Evolutionary conservation across 2,888 invertebrate species (phyloP).

Genomic region (Apomyelois bistriatella): DNA sequence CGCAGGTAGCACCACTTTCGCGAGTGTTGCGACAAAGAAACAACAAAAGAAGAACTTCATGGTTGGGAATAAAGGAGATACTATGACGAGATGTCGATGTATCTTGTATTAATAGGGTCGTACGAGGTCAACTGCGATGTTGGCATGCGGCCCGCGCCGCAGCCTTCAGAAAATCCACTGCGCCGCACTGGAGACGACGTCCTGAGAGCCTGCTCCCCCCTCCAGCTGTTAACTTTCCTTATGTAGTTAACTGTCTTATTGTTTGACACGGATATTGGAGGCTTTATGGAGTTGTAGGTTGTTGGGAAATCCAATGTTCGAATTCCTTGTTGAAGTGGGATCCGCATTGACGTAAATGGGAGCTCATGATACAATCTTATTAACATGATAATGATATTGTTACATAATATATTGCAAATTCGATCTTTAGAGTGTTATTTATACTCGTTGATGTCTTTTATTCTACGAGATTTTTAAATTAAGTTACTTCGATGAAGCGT

Average conservation of each 20-base stretch:
- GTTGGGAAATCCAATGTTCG: slow-evolving; percentile 63
- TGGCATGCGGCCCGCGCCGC: slow-evolving; percentile 78
- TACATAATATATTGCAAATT: slow-evolving; percentile 1
- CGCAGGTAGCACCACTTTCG: slow-evolving; percentile 40
- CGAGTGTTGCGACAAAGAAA: slow-evolving; percentile 43
- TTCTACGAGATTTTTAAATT: too few relatives aligned
- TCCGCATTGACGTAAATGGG: slow-evolving; percentile 12
- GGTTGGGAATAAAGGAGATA: slow-evolving; percentile 52
- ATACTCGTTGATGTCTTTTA: background rate
- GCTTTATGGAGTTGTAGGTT: slow-evolving; percentile 33
- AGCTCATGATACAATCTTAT: background rate
- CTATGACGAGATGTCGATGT: slow-evolving; percentile 58
- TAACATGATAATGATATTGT: background rate
- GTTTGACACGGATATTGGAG: slow-evolving; percentile 48
- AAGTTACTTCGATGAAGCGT: too few relatives aligned
- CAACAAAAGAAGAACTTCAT: slow-evolving; percentile 64
- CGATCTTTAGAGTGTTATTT: background rate
- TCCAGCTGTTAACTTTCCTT: slow-evolving; percentile 45
- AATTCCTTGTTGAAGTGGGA: slow-evolving; percentile 26
- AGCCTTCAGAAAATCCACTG: slow-evolving; percentile 80
- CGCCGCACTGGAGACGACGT: slow-evolving; percentile 56
- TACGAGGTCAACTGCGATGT: slow-evolving; percentile 64
- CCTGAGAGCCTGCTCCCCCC: slow-evolving; percentile 62
- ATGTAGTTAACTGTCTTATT: slow-evolving; percentile 57
- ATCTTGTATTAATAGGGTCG: slow-evolving; percentile 76